Base-by-base conservation (phyloP, 2,888 invertebrate genomes). In the Volucella bombylans region DNA sequence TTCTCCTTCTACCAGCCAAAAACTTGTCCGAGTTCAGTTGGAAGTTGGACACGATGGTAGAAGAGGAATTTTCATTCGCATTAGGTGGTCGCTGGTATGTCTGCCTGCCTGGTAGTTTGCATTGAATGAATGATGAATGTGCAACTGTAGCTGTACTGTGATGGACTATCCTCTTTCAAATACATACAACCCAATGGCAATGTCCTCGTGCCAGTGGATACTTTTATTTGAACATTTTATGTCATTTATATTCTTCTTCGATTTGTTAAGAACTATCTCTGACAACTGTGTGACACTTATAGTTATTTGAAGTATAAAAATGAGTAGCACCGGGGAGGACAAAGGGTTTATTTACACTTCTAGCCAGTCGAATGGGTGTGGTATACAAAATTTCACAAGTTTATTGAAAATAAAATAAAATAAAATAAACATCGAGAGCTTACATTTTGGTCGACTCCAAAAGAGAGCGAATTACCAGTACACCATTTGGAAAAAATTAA, bases 61-160 rank as follows among this genome's bases (percentile, higher is more conserved):
- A 39, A 49, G 31, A 49, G 23, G 39, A 62, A 57, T 73, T 62
- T 65, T 64, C 50, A 67, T 54, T 73, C 43, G 14, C 57, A 74
- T 73, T 71, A 61, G 65, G 59, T 74, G 74, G 71, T 65, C 80
- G 50, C 12, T 76, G 62, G 73, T 72, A 54, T 8, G 55, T 45
- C 41, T 14, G 52, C 9, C 55, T 49, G 31, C 38, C 38, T 41
- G 31, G 65, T 41, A 65, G 71, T 85, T 81, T 76, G 85, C 76
- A 81, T 85, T 14, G 76, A 43, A 77, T 85, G 85, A 85, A 85
- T 85, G 85, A 85, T 85, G 85, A 77, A 81, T 81, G 71, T 81
- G 62, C 57, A 64, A 77, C 12, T 39, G 59, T 31, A 31, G 31
- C 31, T 31, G 31, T 54, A 68, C 61, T 72, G 67, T 85, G 85